Percentiles rank a stretch among this genome's conserved stretches.
These are phyloP conservation scores for Listrodromus nycthemerus DNA, from an alignment of 2,888 invertebrate genomes.

Conservation along the genomic window DNA sequence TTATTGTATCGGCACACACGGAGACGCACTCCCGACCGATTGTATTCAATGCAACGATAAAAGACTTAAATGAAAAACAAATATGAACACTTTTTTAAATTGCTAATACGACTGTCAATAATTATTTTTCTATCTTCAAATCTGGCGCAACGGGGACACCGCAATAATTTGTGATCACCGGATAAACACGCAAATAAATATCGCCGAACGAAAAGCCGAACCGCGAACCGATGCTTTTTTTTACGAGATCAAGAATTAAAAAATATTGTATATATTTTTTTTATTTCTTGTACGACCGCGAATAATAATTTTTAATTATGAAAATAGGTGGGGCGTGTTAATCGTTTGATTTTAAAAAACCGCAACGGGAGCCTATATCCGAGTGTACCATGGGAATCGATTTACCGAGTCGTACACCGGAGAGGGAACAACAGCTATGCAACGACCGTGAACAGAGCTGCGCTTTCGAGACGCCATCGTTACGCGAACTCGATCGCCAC, in stretches of 20 bases:
- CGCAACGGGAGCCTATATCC: conserved; percentile 1
- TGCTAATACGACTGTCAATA: neutral
- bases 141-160: no score
- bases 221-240: neutral
- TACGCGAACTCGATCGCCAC: neutral
- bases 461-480: neutral
- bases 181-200: neutral
- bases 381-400: conserved; percentile 39
- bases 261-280: neutral
- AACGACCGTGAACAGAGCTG: neutral
- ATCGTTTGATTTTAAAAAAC: neutral
- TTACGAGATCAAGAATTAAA: neutral
- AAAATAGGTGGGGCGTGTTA: neutral
- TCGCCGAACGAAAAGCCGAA: neutral
- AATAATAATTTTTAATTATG: neutral
- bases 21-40: neutral
- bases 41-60: neutral
- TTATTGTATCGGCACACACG: neutral
- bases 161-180: neutral
- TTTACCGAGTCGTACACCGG: neutral
- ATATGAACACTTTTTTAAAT: neutral
- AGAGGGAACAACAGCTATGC: neutral
- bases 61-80: neutral
- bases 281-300: neutral
- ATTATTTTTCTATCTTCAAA: neutral